Percentiles rank a stretch among this genome's conserved stretches.
These are phyloP conservation scores for Tachystola acroxantha DNA, from an alignment of 2,888 invertebrate species.

Conservation along the genomic window DNA sequence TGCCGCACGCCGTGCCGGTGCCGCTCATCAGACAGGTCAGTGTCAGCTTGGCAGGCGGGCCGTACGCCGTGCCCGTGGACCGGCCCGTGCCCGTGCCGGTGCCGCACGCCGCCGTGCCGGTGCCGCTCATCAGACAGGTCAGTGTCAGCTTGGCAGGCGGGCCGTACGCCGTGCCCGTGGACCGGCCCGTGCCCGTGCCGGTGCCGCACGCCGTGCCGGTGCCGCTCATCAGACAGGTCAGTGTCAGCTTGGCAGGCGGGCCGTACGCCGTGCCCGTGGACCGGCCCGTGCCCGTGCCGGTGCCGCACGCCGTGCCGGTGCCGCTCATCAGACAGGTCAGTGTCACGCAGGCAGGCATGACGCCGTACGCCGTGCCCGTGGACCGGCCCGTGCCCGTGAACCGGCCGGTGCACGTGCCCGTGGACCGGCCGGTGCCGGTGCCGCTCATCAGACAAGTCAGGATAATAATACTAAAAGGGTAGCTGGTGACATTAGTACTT, in stretches of 20 bases:
- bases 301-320: slow-evolving; percentile 64
- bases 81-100: slow-evolving; percentile 65
- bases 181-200: slow-evolving; percentile 69
- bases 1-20: slow-evolving; percentile 63
- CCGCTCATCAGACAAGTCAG: slow-evolving; percentile 66
- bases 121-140: slow-evolving; percentile 66
- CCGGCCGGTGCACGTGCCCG: slow-evolving; percentile 63
- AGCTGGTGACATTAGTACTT: no score
- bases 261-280: slow-evolving; percentile 72
- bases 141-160: no score
- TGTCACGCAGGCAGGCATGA: no score
- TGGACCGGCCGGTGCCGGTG: slow-evolving; percentile 63
- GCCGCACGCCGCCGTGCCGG: slow-evolving; percentile 64
- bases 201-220: slow-evolving; percentile 65
- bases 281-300: slow-evolving; percentile 63
- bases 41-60: no score
- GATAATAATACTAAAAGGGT: no score
- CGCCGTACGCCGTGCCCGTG: slow-evolving; percentile 65
- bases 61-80: slow-evolving; percentile 71
- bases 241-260: no score
- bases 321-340: slow-evolving; percentile 66
- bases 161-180: slow-evolving; percentile 68
- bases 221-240: slow-evolving; percentile 65
- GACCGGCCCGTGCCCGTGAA: slow-evolving; percentile 72
- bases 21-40: slow-evolving; percentile 66